These are phyloP conservation scores for Lepilemur septentrionalis DNA, from an alignment of 2,797 vertebrate genomes.

Conservation along the genomic window DNA sequence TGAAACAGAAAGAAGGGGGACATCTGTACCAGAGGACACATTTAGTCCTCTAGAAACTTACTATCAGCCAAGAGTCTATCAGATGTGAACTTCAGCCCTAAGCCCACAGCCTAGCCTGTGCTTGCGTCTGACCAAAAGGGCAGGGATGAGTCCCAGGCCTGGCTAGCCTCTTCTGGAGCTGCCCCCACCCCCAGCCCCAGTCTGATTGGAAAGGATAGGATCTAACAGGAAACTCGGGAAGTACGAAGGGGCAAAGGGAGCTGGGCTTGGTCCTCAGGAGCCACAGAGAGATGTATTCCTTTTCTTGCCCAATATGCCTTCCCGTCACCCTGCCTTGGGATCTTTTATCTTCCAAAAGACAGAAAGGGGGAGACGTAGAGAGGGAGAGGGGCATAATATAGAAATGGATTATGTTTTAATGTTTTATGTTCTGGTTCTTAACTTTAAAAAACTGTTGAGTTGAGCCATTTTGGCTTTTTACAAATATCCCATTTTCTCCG, in stretches of 20 bases:
- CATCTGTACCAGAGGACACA: not conserved
- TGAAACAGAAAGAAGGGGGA: not conserved
- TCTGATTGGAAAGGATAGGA: not conserved
- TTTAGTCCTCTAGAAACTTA: not conserved
- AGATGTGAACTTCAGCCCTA: not conserved
- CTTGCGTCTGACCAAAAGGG: not conserved
- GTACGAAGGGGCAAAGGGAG: not conserved
- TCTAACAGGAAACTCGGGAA: not conserved
- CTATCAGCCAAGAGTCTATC: not conserved
- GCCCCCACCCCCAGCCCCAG: not conserved
- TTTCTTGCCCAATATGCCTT: not conserved
- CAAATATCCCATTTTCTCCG: not conserved
- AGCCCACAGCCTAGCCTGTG: not conserved
- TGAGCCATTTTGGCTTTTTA: conserved; percentile 26
- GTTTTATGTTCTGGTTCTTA: conserved; percentile 17
- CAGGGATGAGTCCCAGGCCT: not conserved
- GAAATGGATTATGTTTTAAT: not conserved
- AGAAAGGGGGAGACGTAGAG: not conserved
- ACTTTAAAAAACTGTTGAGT: not conserved
- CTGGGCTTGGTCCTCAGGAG: not conserved
- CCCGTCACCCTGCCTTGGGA: not conserved
- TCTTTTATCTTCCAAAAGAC: not conserved
- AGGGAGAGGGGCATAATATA: not conserved
- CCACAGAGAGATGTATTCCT: not conserved
- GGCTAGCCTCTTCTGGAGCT: not conserved